Conservation (phyloP, 2,797 vertebrate species). For the Sardinella longiceps region DNA sequence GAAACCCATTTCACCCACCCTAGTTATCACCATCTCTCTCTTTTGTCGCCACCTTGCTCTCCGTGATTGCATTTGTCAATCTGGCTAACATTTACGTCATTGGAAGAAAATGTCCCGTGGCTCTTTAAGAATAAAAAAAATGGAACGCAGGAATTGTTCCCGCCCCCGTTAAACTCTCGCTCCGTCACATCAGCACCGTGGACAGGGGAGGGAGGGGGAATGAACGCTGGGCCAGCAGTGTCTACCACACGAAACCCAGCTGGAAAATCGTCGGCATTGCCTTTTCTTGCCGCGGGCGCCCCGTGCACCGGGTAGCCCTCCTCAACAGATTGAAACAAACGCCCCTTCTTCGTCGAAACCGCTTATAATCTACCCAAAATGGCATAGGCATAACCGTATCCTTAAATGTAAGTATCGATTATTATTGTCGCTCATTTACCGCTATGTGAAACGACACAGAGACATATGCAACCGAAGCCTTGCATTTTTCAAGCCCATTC, state of each 20-base stretch:
- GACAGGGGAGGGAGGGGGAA: constrained; percentile 53
- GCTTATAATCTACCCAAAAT: constrained; percentile 51
- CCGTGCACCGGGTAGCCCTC: constrained; percentile 67
- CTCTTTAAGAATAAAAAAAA: constrained; percentile 54
- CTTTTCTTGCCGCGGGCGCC: constrained; percentile 49
- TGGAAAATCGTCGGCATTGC: constrained; percentile 53
- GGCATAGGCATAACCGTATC: constrained; percentile 55
- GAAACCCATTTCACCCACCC: not conserved
- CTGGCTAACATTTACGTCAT: constrained; percentile 6
- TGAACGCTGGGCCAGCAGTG: constrained; percentile 54
- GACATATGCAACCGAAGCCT: constrained; percentile 25
- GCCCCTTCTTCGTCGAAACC: constrained; percentile 51
- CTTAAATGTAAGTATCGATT: constrained; percentile 68
- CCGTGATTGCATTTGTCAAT: not conserved
- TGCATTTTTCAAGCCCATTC: not conserved
- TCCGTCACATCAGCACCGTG: constrained; percentile 61
- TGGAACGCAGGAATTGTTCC: constrained; percentile 34
- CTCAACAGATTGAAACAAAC: constrained; percentile 53
- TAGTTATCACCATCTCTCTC: not conserved
- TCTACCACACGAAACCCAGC: constrained; percentile 73
- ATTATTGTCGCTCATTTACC: constrained; percentile 46
- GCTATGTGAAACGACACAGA: not conserved
- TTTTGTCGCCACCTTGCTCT: constrained; percentile 9
- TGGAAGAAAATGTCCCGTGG: constrained; percentile 35
- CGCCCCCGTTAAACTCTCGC: constrained; percentile 56